Evolutionary conservation across 2,797 vertebrate genomes (phyloP).

Genomic region (Phalanger gymnotis): DNA sequence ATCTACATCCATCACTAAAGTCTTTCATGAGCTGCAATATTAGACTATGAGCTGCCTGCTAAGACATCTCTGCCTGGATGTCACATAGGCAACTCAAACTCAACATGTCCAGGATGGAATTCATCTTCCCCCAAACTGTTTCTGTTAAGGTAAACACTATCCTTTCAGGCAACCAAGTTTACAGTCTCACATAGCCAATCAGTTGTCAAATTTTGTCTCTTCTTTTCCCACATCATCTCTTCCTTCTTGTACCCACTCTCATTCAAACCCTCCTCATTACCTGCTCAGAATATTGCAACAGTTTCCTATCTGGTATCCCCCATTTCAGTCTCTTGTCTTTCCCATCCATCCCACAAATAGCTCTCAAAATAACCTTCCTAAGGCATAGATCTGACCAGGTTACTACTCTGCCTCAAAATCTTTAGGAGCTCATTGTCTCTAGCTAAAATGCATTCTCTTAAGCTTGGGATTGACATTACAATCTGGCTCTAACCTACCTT

Average conservation of each 20-base stretch:
- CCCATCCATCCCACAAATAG: neutral
- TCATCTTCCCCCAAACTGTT: neutral
- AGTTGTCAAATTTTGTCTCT: neutral
- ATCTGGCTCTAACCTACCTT: neutral
- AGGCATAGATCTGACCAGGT: neutral
- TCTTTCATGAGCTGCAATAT: too few species aligned
- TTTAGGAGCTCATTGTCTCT: neutral
- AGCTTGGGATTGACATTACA: neutral
- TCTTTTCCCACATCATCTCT: neutral
- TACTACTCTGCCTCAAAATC: neutral
- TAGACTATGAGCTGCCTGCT: too few species aligned
- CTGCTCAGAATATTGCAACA: neutral
- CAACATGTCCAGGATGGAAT: neutral
- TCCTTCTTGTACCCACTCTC: neutral
- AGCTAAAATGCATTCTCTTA: neutral
- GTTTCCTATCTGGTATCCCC: neutral
- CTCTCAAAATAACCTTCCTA: neutral
- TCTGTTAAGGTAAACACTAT: neutral
- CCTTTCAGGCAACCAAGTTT: neutral
- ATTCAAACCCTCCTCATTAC: neutral
- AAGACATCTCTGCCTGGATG: neutral
- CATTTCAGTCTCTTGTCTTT: neutral
- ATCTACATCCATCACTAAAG: too few species aligned
- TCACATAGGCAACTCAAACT: neutral
- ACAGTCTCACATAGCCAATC: neutral